Base-by-base conservation (phyloP, 2,797 vertebrate species). In the Orestias chungarensis region DNA sequence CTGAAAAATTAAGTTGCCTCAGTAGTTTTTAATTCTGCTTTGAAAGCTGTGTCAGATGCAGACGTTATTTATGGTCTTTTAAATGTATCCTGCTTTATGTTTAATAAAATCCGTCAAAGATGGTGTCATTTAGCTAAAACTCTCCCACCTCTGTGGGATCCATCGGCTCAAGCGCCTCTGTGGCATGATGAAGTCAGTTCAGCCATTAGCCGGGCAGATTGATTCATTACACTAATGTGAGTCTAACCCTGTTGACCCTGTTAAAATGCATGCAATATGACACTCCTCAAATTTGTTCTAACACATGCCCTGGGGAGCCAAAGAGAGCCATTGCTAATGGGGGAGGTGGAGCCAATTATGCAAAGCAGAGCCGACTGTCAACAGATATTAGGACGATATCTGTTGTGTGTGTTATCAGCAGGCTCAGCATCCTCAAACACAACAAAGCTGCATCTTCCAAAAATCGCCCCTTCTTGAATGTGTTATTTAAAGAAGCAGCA, bases 181-280 rank as follows among this genome's bases (percentile, higher is more conserved):
- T 6, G 70, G 74, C 67, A 81, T 87, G 70, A 88, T 86, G 79
- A 80, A 84, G 79, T 90, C 69, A 81, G 81, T 75, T 76, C 74
- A 86, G 76, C 88, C 86, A 84, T 89, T 90, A 90, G 80, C 82
- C 43, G 55, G 68, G 91, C 89, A 91, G 91, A 94, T 94, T 92
- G 91, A 93, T 93, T 94, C 91, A 94, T 94, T 94, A 94, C 80
- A 82, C 90, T 91, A 92, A 91, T 93, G 87, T 91, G 90, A 87
- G 82, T 82, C 71, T 87, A 83, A 92, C 89, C 89, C 86, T 82
- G 89, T 82, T 87, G 84, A 89, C 90, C 88, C 84, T 88, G 84
- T 90, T 88, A 84, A 92, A 87, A 93, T 83, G 90, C 89, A 69
- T 87, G 92, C 80, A 90, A 93, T 92, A 91, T 93, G 91, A 94